Evolutionary conservation across 2,113 vertebrate species (phyloP), one percentile per base, ranked within the genome.

Genomic region (Myotis davidii): DNA sequence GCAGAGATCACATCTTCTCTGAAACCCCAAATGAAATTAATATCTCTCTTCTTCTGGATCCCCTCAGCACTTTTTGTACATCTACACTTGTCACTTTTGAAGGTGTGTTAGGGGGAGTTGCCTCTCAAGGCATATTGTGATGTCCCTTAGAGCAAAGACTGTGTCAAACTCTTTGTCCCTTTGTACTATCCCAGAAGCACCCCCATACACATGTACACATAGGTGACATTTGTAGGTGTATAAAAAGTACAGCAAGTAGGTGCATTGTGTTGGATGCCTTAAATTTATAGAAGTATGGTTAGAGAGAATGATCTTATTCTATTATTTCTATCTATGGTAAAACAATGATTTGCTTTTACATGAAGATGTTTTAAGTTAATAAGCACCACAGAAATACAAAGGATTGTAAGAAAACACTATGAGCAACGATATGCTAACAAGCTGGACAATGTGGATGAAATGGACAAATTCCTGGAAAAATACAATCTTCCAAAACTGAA

Each of bases 331-430:
- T n/a, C 39, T 45, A 78, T 13, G 9, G 10, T 74, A 76, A 37
- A 83, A 72, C 82, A 89, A 89, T 76, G 39, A 73, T 69, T 76
- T 86, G 61, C 52, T 94, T 96, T 95, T 87, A 48, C 27, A 27
- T 61, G 54, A 94, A 89, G 83, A 88, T 86, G 82, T 89, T 82
- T 8, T 82, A 85, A 34, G 20, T 39, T 92, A 85, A 90, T 85
- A 91, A 93, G 70, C 70, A 61, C 54, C 54, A 56, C 8, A 56
- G 21, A 56, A 56, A 56, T 56, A 56, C 54, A 56, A 56, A 56
- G 20, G 20, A 56, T 56, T 56, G 20, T 23, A 56, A 56, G 54
- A 56, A 56, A 56, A 56, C 21, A 23, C 54, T 56, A 56, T 56
- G 21, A 56, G 20, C 18, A 54, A 54, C 54, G 21, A 54, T 56